Base-by-base conservation (phyloP, 2,888 invertebrate species). In the Cylindroiulus punctatus region DNA sequence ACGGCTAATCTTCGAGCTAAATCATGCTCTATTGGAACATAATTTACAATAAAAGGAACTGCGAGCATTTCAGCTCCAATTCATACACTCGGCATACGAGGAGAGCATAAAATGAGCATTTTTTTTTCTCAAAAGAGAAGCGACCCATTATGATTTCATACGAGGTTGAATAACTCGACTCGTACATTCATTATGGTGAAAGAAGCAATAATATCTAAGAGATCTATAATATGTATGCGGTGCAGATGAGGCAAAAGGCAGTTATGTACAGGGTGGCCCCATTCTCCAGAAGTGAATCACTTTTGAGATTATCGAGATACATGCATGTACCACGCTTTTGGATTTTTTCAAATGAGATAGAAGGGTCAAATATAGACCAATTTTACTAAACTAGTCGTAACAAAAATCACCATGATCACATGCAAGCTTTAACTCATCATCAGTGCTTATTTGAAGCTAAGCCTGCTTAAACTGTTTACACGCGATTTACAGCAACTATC, bases 101-200 rank as follows among this genome's bases (percentile, higher is more conserved):
- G 47, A 47, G 52, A 47, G 52, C 52, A 52, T 52, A n/a, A 52
- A 52, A 52, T 52, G 52, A 52, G n/a, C 52, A 52, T 19, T 52
- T 52, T 47, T 52, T 52, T n/a, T n/a, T 7, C n/a, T 52, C 52
- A 52, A 52, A 52, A 2, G 52, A 7, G 52, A 52, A n/a, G 52
- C 52, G n/a, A 52, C 52, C 52, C 52, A 52, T 52, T 52, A 52
- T n/a, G n/a, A 52, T 52, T 52, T 52, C 52, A 52, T 52, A 52
- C 19, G 52, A 52, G 52, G 52, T 52, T 52, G 52, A 52, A 52
- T 52, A 52, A 52, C 52, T 52, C 52, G 12, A 52, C 52, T 52
- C 52, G 52, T 52, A 52, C 52, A 52, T 52, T 52, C 52, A 52
- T 52, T 52, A 52, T 12, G n/a, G 52, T 52, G 52, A 52, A 52